phyloP scores from a whole-genome alignment of 1,140 invertebrate genomes.

The Brachionus plicatilis region DNA sequence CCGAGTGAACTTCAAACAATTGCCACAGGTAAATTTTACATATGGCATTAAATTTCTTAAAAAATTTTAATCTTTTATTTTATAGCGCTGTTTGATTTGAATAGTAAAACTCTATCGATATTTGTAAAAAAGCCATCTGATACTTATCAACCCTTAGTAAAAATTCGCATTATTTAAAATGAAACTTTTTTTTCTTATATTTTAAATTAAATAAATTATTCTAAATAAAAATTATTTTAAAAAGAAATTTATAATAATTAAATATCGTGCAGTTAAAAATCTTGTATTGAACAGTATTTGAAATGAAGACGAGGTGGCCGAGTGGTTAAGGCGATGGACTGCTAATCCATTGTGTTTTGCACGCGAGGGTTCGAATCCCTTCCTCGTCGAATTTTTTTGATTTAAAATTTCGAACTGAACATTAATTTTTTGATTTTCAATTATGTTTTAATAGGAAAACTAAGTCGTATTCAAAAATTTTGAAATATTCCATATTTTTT shows the following conservation, averaged over 20 bases:
- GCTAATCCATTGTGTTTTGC: background rate
- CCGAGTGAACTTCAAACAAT: slow-evolving; percentile 12
- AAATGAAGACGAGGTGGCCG: background rate
- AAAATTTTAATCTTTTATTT: background rate
- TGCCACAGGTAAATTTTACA: background rate
- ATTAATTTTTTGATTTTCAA: too few relatives aligned
- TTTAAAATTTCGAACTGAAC: too few relatives aligned
- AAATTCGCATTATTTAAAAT: background rate
- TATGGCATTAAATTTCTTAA: background rate
- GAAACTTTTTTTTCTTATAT: background rate
- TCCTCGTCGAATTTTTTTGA: background rate
- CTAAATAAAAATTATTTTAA: background rate
- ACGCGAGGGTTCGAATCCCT: background rate
- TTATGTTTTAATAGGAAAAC: too few relatives aligned
- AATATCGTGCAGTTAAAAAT: background rate
- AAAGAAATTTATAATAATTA: too few relatives aligned
- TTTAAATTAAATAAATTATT: background rate
- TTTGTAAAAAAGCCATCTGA: slow-evolving; percentile 35
- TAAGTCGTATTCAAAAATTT: too few relatives aligned
- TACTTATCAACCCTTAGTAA: background rate
- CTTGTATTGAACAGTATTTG: background rate
- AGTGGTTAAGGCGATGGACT: background rate
- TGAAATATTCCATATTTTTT: too few relatives aligned
- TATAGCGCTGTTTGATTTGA: slow-evolving; percentile 10
- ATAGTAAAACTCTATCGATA: background rate